These are phyloP conservation scores for Oncorhynchus masou DNA, from an alignment of 2,113 vertebrate species.

Conservation along the genomic window DNA sequence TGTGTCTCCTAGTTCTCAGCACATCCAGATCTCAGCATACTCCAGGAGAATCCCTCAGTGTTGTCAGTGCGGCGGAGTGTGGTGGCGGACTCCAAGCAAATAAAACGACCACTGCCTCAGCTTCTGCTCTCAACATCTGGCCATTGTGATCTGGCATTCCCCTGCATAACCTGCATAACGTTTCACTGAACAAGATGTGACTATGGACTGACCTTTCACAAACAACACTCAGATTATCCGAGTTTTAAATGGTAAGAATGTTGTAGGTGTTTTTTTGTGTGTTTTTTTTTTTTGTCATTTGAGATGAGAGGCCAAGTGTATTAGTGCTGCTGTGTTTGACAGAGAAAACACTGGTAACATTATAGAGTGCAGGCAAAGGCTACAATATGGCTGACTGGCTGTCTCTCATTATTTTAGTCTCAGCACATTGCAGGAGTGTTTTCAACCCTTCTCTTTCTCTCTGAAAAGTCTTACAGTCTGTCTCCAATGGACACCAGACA, in stretches of 20 bases:
- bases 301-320: slow-evolving; percentile 24
- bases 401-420: slow-evolving; percentile 28
- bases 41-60: slow-evolving; percentile 39
- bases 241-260: slow-evolving; percentile 35
- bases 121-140: slow-evolving; percentile 61
- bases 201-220: slow-evolving; percentile 35
- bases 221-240: slow-evolving; percentile 44
- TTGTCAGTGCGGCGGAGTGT: slow-evolving; percentile 39
- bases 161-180: slow-evolving; percentile 27
- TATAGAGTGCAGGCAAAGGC: slow-evolving; percentile 44
- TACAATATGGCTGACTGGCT: slow-evolving; percentile 9
- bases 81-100: slow-evolving; percentile 45
- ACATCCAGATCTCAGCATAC: slow-evolving; percentile 28
- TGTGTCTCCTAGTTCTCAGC: not conserved
- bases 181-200: slow-evolving; percentile 57
- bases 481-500: slow-evolving; percentile 19
- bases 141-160: slow-evolving; percentile 35
- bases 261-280: not conserved
- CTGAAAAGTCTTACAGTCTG: not conserved
- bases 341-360: not conserved
- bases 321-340: not conserved
- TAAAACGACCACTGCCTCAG: slow-evolving; percentile 45
- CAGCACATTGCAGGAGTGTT: slow-evolving; percentile 34
- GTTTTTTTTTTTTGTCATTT: slow-evolving; percentile 11
- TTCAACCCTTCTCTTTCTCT: slow-evolving; percentile 2